These are phyloP conservation scores for Ellobius talpinus DNA, from an alignment of 2,113 vertebrate species.

Conservation along the genomic window DNA sequence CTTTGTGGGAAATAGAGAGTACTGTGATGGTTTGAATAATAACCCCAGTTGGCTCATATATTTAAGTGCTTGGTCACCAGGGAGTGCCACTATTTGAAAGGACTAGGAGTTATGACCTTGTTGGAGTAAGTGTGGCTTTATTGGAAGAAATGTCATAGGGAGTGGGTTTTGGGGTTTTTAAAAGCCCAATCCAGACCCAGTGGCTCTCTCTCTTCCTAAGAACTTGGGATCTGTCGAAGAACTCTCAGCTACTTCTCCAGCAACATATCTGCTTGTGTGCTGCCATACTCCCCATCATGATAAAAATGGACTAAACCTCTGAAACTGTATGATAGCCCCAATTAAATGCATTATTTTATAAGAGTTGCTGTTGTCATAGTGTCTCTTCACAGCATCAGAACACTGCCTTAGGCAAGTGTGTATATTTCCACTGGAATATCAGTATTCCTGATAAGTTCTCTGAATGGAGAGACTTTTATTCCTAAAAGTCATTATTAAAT, in stretches of 20 bases:
- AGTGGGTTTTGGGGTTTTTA: background rate
- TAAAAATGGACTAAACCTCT: too few relatives aligned
- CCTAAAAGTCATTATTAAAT: background rate
- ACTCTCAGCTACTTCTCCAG: background rate
- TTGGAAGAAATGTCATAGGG: background rate
- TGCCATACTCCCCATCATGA: background rate
- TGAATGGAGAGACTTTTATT: background rate
- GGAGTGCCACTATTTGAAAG: background rate
- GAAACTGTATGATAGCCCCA: background rate
- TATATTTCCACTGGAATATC: background rate
- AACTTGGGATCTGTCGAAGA: accelerated
- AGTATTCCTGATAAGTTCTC: background rate
- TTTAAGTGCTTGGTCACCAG: background rate
- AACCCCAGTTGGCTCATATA: background rate
- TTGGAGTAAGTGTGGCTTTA: background rate
- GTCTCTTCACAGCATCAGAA: background rate
- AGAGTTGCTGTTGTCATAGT: background rate
- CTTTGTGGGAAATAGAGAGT: background rate
- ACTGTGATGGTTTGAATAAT: background rate
- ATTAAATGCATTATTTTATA: background rate
- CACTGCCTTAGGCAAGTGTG: background rate
- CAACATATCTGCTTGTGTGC: background rate
- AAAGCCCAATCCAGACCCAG: background rate
- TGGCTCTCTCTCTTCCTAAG: background rate
- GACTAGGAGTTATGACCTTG: background rate